Evolutionary conservation across 2,888 invertebrate species (phyloP).

Genomic region (Strigamia crassipes): DNA sequence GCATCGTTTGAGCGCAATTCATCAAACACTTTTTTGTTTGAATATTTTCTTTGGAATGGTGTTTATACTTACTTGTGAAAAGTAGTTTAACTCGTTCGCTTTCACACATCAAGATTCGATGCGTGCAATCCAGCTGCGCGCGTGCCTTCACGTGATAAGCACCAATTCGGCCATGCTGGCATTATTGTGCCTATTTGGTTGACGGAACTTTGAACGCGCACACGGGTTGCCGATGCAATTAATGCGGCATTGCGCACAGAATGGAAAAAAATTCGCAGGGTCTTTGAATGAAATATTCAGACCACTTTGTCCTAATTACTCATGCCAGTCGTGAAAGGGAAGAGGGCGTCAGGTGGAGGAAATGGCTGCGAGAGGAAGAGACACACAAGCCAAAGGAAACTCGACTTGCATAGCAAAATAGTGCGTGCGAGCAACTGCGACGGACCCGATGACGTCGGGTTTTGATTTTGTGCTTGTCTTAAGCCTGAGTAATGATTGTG

Average conservation of each 20-base stretch:
- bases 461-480: neutral
- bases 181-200: slow-evolving; percentile 21
- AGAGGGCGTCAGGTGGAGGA: slow-evolving; percentile 15
- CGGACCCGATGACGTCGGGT: slow-evolving; percentile 9
- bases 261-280: neutral
- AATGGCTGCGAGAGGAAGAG: slow-evolving; percentile 20
- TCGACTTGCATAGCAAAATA: neutral
- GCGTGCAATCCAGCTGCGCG: slow-evolving; percentile 11
- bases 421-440: neutral
- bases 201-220: neutral
- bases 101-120: neutral
- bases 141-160: slow-evolving; percentile 21
- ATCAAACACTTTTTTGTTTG: no score
- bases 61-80: neutral
- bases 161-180: slow-evolving; percentile 16
- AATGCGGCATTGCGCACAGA: slow-evolving; percentile 14
- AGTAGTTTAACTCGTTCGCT: slow-evolving; percentile 10
- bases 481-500: neutral
- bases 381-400: neutral
- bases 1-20: neutral
- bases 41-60: neutral
- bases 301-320: slow-evolving; percentile 34
- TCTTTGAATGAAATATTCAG: slow-evolving; percentile 36
- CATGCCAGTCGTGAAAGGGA: slow-evolving; percentile 31
- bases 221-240: slow-evolving; percentile 11